Conservation (phyloP, 2,113 vertebrate species). For the Marmota monax region DNA sequence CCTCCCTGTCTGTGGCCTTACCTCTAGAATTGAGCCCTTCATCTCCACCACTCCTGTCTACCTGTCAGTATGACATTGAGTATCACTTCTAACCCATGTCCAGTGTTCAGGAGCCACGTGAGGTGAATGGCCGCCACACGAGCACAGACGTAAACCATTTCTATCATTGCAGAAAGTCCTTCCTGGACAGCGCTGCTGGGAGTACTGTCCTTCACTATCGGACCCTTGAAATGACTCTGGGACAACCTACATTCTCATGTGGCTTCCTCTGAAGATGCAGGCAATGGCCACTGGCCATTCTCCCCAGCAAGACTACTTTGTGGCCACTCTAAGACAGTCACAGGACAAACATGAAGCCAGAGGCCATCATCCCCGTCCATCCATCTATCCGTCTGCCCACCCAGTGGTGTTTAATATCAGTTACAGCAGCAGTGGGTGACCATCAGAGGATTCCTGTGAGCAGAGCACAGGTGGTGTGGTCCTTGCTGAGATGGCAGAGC, state of each 20-base stretch:
- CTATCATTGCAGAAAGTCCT: background rate
- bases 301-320: no score
- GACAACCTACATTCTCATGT: background rate
- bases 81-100: background rate
- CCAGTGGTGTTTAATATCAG: background rate
- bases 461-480: background rate
- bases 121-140: no score
- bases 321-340: background rate
- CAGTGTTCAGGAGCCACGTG: background rate
- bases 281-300: background rate
- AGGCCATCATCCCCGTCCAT: background rate
- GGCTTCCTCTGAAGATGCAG: background rate
- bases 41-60: background rate
- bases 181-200: background rate
- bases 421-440: background rate
- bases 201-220: background rate
- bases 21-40: no score
- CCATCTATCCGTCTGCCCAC: background rate
- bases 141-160: background rate
- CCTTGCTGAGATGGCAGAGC: no score
- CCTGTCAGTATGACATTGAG: background rate
- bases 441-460: background rate
- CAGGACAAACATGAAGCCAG: background rate
- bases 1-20: no score
- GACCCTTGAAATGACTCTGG: background rate